Percentiles rank a stretch among this genome's conserved stretches.
phyloP scores from a whole-genome alignment of 2,888 invertebrate species.

The Strigamia maritima region DNA sequence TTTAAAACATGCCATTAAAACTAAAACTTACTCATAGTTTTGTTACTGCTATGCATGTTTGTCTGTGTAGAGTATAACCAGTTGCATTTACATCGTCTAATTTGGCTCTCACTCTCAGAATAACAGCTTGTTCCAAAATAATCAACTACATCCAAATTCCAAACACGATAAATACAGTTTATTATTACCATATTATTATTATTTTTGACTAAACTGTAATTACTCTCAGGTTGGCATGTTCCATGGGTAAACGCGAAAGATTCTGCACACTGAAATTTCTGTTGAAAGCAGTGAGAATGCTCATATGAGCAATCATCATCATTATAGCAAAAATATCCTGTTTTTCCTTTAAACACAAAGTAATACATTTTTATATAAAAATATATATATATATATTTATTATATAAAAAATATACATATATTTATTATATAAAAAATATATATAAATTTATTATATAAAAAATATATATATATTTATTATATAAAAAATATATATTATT shows the following conservation, averaged over 20 bases:
- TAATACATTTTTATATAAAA: too few species aligned
- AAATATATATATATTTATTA: too few species aligned
- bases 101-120: neutral
- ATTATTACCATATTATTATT: neutral
- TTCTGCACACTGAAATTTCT: neutral
- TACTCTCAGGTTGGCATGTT: neutral
- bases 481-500: too few species aligned
- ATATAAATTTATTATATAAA: too few species aligned
- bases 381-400: too few species aligned
- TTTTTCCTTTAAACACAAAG: too few species aligned
- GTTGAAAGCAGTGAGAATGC: neutral
- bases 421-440: too few species aligned
- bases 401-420: too few species aligned
- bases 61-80: neutral
- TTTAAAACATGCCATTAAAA: too few species aligned
- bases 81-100: neutral
- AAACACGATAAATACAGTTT: too few species aligned
- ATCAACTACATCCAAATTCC: neutral
- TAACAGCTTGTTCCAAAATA: neutral
- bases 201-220: neutral
- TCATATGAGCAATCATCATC: neutral
- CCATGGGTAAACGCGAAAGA: neutral
- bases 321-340: neutral
- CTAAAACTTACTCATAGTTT: neutral
- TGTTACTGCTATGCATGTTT: neutral